A percentile compares a stretch with the other conserved stretches of the same genome.
phyloP scores from a whole-genome alignment of 1,140 invertebrate genomes.

The Diorhabda elongata region DNA sequence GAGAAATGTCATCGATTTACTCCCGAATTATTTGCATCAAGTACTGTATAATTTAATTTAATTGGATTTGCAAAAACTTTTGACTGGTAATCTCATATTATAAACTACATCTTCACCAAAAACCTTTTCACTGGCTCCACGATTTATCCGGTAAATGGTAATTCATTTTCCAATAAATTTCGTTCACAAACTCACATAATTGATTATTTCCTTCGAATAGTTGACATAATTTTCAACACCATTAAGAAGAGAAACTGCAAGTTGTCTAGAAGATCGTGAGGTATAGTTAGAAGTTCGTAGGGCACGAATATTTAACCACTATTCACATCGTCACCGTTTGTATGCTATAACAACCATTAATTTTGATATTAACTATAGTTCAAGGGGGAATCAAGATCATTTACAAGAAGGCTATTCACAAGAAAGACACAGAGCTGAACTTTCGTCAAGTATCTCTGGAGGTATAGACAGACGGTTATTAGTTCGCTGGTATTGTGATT shows the following conservation, averaged over 20 bases:
- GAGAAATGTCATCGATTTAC: no score
- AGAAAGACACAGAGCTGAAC: not conserved
- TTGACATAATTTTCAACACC: no score
- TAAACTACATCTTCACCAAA: no score
- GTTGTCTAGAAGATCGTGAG: not conserved
- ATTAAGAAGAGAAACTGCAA: not conserved
- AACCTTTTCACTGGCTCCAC: no score
- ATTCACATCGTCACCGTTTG: not conserved
- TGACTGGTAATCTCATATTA: no score
- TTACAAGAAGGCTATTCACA: not conserved
- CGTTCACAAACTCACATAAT: no score
- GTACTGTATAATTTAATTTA: no score
- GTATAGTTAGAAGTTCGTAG: constrained; percentile 1
- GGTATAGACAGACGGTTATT: not conserved
- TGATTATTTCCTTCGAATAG: no score
- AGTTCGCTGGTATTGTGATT: not conserved
- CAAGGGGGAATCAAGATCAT: not conserved
- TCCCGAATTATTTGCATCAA: no score
- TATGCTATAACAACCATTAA: not conserved
- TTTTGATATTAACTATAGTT: not conserved
- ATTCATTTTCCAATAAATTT: no score
- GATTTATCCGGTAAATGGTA: no score
- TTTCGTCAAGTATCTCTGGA: not conserved
- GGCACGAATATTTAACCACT: not conserved
- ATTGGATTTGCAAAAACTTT: no score